Evolutionary conservation across 1,140 invertebrate species (phyloP), one percentile per base, ranked within the genome.

Genomic region (Arctopsyche grandis): DNA sequence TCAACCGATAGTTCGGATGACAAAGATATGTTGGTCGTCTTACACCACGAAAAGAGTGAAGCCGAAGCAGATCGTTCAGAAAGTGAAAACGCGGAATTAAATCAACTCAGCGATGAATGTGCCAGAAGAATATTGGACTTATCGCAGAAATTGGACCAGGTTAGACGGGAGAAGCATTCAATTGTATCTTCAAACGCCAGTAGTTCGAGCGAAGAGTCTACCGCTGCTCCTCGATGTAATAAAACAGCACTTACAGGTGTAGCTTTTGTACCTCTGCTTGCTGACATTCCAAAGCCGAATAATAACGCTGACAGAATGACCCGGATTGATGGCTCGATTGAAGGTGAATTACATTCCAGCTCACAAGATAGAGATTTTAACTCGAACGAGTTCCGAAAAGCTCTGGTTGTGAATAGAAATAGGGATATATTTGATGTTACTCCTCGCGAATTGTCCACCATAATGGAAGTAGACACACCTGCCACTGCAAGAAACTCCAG

Each of bases 361-460:
- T 60, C 21, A 9, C 5, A 60, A 60, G 56, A 60, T 16, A 9
- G 5, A 60, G 7, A 19, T 10, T 12, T 24, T 9, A 14, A 5
- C 9, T 63, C 24, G 7, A 9, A 69, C 16, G 19, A 44, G 26
- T 43, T 43, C 21, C 82, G 76, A 48, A 69, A 74, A 60, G 69
- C 70, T 10, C 52, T 77, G 3, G 70, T 63, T 63, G 69, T 80
- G 26, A 75, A 21, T 19, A 21, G 75, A 84, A 84, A 83, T 84
- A 87, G 83, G 82, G 83, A 43, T 85, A 84, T 83, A 84, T 87
- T 89, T 70, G 79, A 83, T 38, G 79, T 86, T 19, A 82, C 86
- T 46, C 89, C 90, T 3, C 91, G 92, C 80, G 92, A 93, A 83
- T 85, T 93, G n/a, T 93, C 92, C 9, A 92, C 91, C 7, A 92